Base-by-base conservation (phyloP, 92 coral and sea anemone species). In the Bergia sp. region DNA sequence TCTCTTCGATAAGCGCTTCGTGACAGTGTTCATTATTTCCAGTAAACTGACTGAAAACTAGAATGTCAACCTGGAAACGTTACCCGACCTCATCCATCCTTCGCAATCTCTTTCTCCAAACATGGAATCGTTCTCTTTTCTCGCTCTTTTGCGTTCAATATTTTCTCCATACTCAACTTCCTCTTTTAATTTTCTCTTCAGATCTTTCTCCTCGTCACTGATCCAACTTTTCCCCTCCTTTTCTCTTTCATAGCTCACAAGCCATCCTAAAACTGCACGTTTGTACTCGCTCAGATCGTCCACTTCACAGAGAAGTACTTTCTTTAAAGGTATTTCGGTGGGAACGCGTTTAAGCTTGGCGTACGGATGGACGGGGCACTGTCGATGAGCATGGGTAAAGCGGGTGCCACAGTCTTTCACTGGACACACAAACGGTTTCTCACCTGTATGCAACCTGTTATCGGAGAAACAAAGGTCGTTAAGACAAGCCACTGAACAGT, bases 321-420 rank as follows among this genome's bases (percentile, higher is more conserved):
- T 91, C 86, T 91, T 91, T 69, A 91, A 88, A 36, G 93, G 93
- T 41, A 91, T 91, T 37, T 91, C 93, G 44, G 84, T 82, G 37
- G 89, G 90, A 81, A 87, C 81, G 73, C 93, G 90, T 61, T 76
- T 83, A 36, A 91, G 91, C 72, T 89, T 89, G 43, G 89, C 93
- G 37, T 91, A 87, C 0, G 93, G 93, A 82, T 91, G 93, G 37
- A 89, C 86, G n/a, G 93, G 88, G 61, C 93, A 91, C 75, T 91
- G 93, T 50, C 93, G 91, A 64, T 91, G 89, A 53, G 93, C 93
- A 81, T 91, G 93, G 1, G 93, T 91, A 44, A 91, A 91, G 76
- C 93, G 89, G 2, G 93, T 87, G 16, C 89, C 89, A 18, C 93
- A 91, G 37, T 89, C 91, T 55, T 82, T 80, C 20, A 88, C 89